Conservation (phyloP, 1,140 invertebrate genomes). For the Phthorimaea operculella region DNA sequence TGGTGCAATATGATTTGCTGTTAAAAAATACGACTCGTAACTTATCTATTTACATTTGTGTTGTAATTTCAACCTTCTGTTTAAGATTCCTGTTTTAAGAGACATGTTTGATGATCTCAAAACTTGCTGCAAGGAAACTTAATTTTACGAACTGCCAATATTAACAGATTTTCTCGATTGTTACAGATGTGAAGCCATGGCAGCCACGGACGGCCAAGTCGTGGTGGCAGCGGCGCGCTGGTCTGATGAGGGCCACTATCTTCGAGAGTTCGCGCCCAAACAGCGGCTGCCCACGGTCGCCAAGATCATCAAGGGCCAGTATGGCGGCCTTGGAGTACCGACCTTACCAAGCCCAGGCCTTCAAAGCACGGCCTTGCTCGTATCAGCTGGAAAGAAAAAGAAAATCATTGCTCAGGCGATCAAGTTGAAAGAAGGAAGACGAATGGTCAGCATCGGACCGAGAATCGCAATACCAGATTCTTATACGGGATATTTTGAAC, state of each 20-base stretch:
- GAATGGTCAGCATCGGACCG: constrained; percentile 81
- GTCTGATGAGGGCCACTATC: constrained; percentile 81
- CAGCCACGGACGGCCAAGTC: constrained; percentile 86
- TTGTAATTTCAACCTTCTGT: too few relatives aligned
- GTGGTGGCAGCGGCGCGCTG: constrained; percentile 86
- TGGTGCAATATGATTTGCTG: too few relatives aligned
- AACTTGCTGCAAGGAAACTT: too few relatives aligned
- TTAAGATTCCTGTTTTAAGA: too few relatives aligned
- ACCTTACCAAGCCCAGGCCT: constrained; percentile 84
- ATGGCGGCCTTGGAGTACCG: constrained; percentile 87
- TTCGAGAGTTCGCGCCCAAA: constrained; percentile 84
- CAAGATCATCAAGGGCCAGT: constrained; percentile 93
- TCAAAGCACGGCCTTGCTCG: constrained; percentile 84
- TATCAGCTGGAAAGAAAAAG: constrained; percentile 83
- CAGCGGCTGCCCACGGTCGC: constrained; percentile 84
- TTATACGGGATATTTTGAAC: constrained; percentile 93
- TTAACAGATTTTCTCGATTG: not conserved
- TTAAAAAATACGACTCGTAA: too few relatives aligned
- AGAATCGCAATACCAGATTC: constrained; percentile 89
- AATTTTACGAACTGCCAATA: too few relatives aligned
- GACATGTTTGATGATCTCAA: too few relatives aligned
- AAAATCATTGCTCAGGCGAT: constrained; percentile 92
- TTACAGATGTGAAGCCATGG: constrained; percentile 72
- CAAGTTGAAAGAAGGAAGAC: constrained; percentile 86
- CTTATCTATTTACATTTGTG: too few relatives aligned